Evolutionary conservation across 92 coral and sea anemone species (phyloP).

Genomic region (Phymanthus crucifer): DNA sequence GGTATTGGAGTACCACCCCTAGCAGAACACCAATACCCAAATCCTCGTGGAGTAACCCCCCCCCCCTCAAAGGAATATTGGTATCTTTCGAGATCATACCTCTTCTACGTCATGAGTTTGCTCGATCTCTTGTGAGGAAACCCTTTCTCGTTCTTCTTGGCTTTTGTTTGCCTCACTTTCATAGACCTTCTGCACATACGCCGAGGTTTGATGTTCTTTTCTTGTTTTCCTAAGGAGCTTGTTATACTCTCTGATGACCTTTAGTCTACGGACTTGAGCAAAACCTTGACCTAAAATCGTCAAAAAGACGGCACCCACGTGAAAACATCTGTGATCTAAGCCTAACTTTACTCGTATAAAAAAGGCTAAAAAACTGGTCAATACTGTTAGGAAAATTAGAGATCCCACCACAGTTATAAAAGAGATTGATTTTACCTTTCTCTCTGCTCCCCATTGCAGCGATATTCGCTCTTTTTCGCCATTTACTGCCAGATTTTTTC

Average conservation of each 20-base stretch:
- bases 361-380: background rate
- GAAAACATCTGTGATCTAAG: too few species aligned
- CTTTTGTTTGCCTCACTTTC: background rate
- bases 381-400: background rate
- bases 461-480: slow-evolving; percentile 50
- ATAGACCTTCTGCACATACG: slow-evolving; percentile 11
- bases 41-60: too few species aligned
- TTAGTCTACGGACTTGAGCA: slow-evolving; percentile 74
- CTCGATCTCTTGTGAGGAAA: background rate
- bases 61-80: too few species aligned
- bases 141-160: background rate
- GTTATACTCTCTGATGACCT: slow-evolving; percentile 75
- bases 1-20: too few species aligned
- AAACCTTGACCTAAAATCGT: slow-evolving; percentile 80
- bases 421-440: slow-evolving; percentile 33
- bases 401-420: background rate
- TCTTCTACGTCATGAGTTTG: background rate
- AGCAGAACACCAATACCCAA: too few species aligned
- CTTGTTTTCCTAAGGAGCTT: slow-evolving; percentile 71
- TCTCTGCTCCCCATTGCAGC: slow-evolving; percentile 57
- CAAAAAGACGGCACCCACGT: background rate
- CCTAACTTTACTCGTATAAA: background rate
- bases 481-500: slow-evolving; percentile 40
- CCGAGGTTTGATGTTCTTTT: slow-evolving; percentile 24
- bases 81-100: background rate